Percentiles rank a stretch among this genome's conserved stretches.
phyloP scores from a whole-genome alignment of 2,113 vertebrate species.

The Hystrix brachyura region DNA sequence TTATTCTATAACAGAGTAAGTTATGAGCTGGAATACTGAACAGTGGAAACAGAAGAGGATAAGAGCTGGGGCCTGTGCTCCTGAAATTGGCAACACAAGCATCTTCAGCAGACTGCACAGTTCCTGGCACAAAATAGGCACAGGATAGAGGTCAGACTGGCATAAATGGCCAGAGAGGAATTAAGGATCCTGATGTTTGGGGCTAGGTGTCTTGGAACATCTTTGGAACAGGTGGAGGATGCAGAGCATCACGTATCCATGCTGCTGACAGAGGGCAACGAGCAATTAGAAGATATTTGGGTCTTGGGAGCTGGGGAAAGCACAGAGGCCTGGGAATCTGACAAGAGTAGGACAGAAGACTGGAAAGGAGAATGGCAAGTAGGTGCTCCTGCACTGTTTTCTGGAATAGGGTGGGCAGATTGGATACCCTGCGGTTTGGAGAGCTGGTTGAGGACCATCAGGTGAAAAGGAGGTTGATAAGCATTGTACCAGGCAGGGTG shows the following conservation, averaged over 20 bases:
- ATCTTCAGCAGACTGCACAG: background rate
- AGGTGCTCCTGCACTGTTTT: background rate
- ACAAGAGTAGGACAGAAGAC: background rate
- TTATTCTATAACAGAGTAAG: background rate
- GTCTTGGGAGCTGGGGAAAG: background rate
- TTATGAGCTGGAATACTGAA: no score
- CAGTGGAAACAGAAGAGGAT: no score
- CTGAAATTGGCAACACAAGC: background rate
- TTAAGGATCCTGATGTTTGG: background rate
- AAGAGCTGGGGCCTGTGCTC: background rate
- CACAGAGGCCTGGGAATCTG: background rate
- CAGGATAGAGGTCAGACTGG: background rate
- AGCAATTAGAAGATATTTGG: background rate
- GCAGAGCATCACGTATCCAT: background rate
- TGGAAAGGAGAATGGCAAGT: background rate
- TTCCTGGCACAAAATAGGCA: background rate
- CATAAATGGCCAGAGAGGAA: background rate
- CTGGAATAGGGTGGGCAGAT: background rate
- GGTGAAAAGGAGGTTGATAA: background rate
- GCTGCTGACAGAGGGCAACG: background rate
- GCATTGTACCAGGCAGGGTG: background rate
- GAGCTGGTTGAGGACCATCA: background rate
- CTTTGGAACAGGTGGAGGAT: slow-evolving; percentile 3
- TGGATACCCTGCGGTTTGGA: background rate
- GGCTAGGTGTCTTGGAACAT: background rate